Evolutionary conservation across 2,888 invertebrate genomes (phyloP).

Genomic region (Diachrysia chrysitis): DNA sequence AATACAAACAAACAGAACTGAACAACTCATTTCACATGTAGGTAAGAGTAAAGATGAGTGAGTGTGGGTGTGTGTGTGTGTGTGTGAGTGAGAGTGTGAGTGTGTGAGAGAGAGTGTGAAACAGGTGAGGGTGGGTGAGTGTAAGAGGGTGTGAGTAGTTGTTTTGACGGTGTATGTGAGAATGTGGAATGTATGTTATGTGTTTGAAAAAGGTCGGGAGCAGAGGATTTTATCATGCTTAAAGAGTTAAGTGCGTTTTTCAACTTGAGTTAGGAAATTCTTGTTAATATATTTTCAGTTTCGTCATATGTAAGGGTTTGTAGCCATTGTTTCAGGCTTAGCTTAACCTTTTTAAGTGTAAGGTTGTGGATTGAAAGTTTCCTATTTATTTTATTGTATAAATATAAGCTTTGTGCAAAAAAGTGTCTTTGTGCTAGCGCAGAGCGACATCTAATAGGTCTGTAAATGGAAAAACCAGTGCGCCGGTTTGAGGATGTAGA

Average conservation of each 20-base stretch:
- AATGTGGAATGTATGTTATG: not conserved
- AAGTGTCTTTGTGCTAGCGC: constrained; percentile 12
- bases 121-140: not conserved
- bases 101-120: not conserved
- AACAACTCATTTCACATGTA: not conserved
- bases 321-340: constrained; percentile 5
- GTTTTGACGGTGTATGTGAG: not conserved
- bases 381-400: constrained; percentile 8
- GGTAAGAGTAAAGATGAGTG: not conserved
- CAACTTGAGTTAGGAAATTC: not conserved
- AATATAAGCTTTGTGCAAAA: constrained; percentile 8
- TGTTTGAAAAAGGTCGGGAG: not conserved
- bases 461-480: constrained; percentile 3
- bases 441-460: constrained; percentile 6
- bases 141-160: not conserved
- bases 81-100: not conserved
- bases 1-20: not conserved
- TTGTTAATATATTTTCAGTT: constrained; percentile 5
- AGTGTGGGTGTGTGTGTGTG: not conserved
- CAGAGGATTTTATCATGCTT: not conserved
- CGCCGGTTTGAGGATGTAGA: not conserved
- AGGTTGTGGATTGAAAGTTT: constrained; percentile 7
- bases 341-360: constrained; percentile 6
- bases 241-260: constrained; percentile 2
- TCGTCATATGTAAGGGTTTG: not conserved